Evolutionary conservation across 2,888 invertebrate species (phyloP).

Genomic region (Agelastica alni): DNA sequence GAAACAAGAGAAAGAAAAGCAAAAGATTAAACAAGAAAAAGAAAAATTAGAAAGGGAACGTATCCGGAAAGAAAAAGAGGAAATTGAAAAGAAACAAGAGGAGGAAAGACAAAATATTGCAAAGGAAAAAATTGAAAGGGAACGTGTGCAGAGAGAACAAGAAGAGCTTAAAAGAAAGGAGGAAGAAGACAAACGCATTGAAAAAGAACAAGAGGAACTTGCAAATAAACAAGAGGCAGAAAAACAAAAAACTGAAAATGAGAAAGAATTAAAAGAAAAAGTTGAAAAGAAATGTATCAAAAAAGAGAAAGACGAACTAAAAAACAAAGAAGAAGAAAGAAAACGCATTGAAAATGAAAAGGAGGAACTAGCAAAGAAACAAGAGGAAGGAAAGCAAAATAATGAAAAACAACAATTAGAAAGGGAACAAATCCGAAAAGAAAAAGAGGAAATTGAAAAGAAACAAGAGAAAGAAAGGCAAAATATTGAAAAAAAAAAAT

Average conservation of each 20-base stretch:
- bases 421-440: slow-evolving; percentile 17
- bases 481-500: slow-evolving; percentile 26
- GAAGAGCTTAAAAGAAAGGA: slow-evolving; percentile 10
- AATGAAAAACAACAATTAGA: slow-evolving; percentile 8
- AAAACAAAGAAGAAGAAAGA: neutral
- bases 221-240: neutral
- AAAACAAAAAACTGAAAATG: slow-evolving; percentile 3
- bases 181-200: slow-evolving; percentile 20
- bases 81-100: slow-evolving; percentile 25
- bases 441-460: slow-evolving; percentile 17
- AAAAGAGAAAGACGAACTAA: neutral
- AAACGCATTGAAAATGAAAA: slow-evolving; percentile 16
- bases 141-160: slow-evolving; percentile 18
- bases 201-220: slow-evolving; percentile 15
- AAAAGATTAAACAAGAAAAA: neutral
- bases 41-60: slow-evolving; percentile 17
- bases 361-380: slow-evolving; percentile 15
- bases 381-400: slow-evolving; percentile 18
- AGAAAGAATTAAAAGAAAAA: neutral
- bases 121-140: slow-evolving; percentile 11
- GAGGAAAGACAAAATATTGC: slow-evolving; percentile 25
- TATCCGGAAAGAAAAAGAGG: slow-evolving; percentile 24
- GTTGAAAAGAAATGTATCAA: neutral
- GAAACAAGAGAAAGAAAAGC: neutral
- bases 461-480: slow-evolving; percentile 20